These are phyloP conservation scores for Tragelaphus strepsiceros DNA, from an alignment of 2,113 vertebrate genomes.

Conservation along the genomic window DNA sequence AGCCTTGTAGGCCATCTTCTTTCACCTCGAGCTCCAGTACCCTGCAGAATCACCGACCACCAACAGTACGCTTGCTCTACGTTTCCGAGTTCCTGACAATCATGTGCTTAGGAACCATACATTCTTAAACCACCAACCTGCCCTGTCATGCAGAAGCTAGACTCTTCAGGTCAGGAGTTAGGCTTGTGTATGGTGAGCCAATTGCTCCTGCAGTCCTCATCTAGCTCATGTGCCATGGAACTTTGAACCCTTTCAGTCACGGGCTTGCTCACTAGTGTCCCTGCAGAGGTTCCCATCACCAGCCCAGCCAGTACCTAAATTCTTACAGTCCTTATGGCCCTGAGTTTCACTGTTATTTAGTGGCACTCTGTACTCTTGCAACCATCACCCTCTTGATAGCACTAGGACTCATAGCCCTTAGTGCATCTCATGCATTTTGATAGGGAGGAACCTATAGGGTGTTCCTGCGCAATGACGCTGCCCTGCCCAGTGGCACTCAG, in stretches of 20 bases:
- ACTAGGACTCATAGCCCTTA: neutral
- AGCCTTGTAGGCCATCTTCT: neutral
- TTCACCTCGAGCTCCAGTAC: neutral
- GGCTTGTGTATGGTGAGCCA: neutral
- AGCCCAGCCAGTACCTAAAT: neutral
- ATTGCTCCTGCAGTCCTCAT: neutral
- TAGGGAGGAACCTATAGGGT: neutral
- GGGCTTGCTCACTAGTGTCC: neutral
- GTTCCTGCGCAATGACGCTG: neutral
- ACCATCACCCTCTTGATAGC: neutral
- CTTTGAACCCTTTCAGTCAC: neutral
- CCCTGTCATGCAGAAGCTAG: neutral
- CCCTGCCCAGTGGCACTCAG: neutral
- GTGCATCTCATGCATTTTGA: neutral
- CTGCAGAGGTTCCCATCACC: neutral
- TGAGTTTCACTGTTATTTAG: neutral
- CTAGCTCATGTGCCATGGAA: neutral
- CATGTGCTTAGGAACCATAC: neutral
- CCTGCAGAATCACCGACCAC: neutral
- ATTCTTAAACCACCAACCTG: neutral
- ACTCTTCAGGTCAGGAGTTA: neutral
- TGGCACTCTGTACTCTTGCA: neutral
- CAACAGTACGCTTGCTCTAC: neutral
- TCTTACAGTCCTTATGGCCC: neutral
- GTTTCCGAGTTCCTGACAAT: neutral